These are phyloP conservation scores for Periparus ater DNA, from an alignment of 2,797 vertebrate species.

Conservation along the genomic window DNA sequence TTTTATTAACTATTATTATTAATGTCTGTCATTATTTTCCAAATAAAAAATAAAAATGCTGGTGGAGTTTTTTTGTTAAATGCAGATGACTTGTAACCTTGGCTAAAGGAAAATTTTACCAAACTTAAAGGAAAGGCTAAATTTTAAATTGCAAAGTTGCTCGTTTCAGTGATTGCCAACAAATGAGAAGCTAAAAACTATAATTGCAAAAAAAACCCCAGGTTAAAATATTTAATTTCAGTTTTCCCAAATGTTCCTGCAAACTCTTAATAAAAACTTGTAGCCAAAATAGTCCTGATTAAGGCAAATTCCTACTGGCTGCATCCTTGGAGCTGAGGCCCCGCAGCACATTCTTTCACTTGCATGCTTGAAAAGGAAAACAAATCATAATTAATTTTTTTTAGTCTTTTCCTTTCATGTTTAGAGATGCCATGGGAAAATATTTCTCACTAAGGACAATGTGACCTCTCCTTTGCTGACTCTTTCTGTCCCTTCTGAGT, in stretches of 20 bases:
- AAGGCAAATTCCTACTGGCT: not conserved
- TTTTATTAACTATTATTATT: not conserved
- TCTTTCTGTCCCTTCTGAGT: not conserved
- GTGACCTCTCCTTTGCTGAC: not conserved
- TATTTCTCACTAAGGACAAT: not conserved
- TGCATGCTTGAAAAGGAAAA: not conserved
- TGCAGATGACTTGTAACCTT: not conserved
- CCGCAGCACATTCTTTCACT: not conserved
- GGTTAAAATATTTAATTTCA: not conserved
- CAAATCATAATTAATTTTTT: not conserved
- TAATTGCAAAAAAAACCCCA: not conserved
- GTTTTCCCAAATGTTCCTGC: not conserved
- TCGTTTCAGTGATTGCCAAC: not conserved
- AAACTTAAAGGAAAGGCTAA: not conserved
- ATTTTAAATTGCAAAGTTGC: not conserved
- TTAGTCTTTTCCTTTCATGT: not conserved
- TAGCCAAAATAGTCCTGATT: not conserved
- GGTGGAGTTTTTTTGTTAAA: not conserved
- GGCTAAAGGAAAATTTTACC: not conserved
- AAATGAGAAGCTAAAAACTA: not conserved
- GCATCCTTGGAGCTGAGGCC: not conserved
- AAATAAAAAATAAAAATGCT: not conserved
- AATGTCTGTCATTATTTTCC: not conserved
- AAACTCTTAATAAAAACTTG: not conserved
- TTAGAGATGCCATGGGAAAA: not conserved